phyloP scores from a whole-genome alignment of 23 tunicate species.

The Ciona savignyi region DNA sequence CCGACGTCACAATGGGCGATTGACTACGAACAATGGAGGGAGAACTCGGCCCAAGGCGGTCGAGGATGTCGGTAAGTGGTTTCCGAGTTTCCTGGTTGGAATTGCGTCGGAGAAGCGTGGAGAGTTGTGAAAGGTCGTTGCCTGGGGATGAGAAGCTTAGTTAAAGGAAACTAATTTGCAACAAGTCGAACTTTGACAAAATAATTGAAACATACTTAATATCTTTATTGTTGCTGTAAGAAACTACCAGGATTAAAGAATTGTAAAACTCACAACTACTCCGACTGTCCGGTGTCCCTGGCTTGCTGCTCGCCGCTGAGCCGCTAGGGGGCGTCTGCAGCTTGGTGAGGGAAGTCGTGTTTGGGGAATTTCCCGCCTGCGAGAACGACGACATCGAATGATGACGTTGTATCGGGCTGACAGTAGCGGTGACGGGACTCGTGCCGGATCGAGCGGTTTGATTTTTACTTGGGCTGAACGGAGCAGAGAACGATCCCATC shows the following conservation, averaged over 20 bases:
- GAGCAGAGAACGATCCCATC: not conserved
- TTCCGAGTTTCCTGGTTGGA: constrained; percentile 22
- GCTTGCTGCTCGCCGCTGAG: constrained; percentile 33
- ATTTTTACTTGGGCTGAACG: constrained; percentile 33
- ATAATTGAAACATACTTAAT: too few relatives aligned
- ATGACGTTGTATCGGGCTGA: constrained; percentile 88
- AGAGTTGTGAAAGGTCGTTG: constrained; percentile 43
- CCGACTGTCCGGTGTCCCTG: constrained; percentile 64
- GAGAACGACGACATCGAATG: constrained; percentile 62
- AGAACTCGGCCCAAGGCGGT: constrained; percentile 40
- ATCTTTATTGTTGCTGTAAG: too few relatives aligned
- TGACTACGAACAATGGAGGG: constrained; percentile 15
- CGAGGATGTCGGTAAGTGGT: constrained; percentile 27
- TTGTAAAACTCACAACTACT: not conserved
- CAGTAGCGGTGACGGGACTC: constrained; percentile 71
- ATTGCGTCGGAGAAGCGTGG: constrained; percentile 56
- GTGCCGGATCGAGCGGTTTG: constrained; percentile 20
- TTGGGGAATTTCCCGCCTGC: constrained; percentile 11
- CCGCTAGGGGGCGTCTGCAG: constrained; percentile 13
- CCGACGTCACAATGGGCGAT: constrained; percentile 9
- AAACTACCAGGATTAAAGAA: too few relatives aligned
- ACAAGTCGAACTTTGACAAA: too few relatives aligned
- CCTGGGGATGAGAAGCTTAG: too few relatives aligned
- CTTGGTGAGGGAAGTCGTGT: constrained; percentile 16
- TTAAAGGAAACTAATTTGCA: too few relatives aligned